Evolutionary conservation across 2,888 invertebrate genomes (phyloP).

Genomic region (Gisinianus flammeolus): DNA sequence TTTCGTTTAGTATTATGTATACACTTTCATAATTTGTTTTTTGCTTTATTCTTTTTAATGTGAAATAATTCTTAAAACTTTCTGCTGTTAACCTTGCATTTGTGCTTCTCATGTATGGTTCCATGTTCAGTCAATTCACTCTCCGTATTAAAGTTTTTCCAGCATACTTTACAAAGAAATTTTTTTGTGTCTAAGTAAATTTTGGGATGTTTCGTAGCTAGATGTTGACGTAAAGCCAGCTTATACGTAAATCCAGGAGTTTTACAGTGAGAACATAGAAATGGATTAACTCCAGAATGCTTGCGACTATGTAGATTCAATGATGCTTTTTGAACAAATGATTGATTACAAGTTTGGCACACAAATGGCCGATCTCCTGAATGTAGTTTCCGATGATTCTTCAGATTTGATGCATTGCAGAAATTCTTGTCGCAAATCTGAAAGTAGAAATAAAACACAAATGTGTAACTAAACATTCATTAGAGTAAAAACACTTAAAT

Average conservation of each 20-base stretch:
- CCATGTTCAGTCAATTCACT: conserved; percentile 27
- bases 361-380: conserved; percentile 19
- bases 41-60: not conserved
- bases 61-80: no score
- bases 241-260: conserved; percentile 26
- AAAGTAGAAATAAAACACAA: no score
- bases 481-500: no score
- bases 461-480: not conserved
- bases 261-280: conserved; percentile 28
- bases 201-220: conserved; percentile 31
- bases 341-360: conserved; percentile 18
- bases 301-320: conserved; percentile 29
- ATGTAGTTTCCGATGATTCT: conserved; percentile 33
- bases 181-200: conserved; percentile 28
- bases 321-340: conserved; percentile 26
- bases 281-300: conserved; percentile 37
- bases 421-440: conserved; percentile 42
- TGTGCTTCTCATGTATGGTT: conserved; percentile 40
- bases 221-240: conserved; percentile 32
- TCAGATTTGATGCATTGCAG: conserved; percentile 26
- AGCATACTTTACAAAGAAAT: conserved; percentile 33
- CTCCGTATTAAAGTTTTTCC: conserved; percentile 34
- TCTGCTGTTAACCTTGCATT: conserved; percentile 43
- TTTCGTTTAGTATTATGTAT: not conserved
- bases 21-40: not conserved